Evolutionary conservation across 2,797 vertebrate species (phyloP).

Genomic region (Sparidentex hasta): DNA sequence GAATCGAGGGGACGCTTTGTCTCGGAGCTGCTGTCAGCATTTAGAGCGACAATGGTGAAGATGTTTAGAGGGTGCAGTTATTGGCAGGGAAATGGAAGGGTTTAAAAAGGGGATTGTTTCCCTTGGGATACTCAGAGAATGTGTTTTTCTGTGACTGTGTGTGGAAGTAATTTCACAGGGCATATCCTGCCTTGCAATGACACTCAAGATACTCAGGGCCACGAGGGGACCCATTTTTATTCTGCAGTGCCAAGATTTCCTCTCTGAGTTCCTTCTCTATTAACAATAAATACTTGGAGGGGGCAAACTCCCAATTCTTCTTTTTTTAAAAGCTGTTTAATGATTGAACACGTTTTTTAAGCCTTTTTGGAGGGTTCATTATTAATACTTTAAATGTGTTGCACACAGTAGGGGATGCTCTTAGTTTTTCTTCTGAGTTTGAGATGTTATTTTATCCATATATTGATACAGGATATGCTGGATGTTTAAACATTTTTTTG

Average conservation of each 20-base stretch:
- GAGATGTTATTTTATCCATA: neutral
- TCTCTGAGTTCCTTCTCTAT: slow-evolving; percentile 26
- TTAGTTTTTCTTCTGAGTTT: neutral
- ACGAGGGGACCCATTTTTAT: slow-evolving; percentile 33
- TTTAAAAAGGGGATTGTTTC: slow-evolving; percentile 53
- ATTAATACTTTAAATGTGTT: slow-evolving; percentile 1
- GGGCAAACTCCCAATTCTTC: neutral
- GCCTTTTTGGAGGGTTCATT: neutral
- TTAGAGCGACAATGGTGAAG: slow-evolving; percentile 45
- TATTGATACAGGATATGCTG: slow-evolving; percentile 13
- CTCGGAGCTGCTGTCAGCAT: slow-evolving; percentile 45
- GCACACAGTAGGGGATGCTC: neutral
- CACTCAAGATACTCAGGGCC: slow-evolving; percentile 41
- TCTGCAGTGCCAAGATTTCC: neutral
- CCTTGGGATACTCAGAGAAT: slow-evolving; percentile 34
- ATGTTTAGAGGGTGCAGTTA: slow-evolving; percentile 48
- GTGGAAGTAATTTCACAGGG: slow-evolving; percentile 53
- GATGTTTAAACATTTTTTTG: slow-evolving; percentile 12
- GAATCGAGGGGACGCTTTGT: slow-evolving; percentile 5
- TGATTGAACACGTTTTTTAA: slow-evolving; percentile 10
- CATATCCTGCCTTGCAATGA: slow-evolving; percentile 30
- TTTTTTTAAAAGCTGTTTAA: slow-evolving; percentile 16
- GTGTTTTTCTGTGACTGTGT: slow-evolving; percentile 51
- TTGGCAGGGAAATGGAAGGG: slow-evolving; percentile 51
- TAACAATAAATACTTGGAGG: slow-evolving; percentile 34